Evolutionary conservation across 2,888 invertebrate genomes (phyloP), one percentile per base, ranked within the genome.

Genomic region (Tipula confusa): DNA sequence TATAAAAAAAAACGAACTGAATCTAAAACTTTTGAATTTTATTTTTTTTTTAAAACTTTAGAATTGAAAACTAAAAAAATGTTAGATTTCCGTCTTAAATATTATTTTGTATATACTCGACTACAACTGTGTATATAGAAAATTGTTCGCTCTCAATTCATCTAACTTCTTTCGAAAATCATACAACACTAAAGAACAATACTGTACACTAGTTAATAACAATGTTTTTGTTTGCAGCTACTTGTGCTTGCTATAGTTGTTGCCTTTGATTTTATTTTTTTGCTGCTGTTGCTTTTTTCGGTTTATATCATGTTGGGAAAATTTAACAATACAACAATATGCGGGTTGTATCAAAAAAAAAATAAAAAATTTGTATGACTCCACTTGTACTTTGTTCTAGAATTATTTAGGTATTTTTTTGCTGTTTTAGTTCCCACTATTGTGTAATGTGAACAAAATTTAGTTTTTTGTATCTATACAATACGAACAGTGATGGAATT

Each of bases 101-200:
- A 64, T 64, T 64, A 24, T 64, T 18, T 64, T 64, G 64, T 24
- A 24, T 24, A n/a, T n/a, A n/a, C n/a, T n/a, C n/a, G n/a, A 64
- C 64, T 64, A n/a, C 48, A 2, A 38, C 9, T 43, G n/a, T 43
- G 43, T n/a, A 15, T 64, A 9, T 64, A 13, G 9, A 9, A 64
- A 24, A 64, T 24, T 64, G 24, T 64, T 64, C 33, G 33, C 33
- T 33, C 24, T 24, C 64, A 64, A 80, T 80, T 31, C 80, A 80
- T 80, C 29, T 29, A 80, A 80, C 80, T 80, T 29, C 31, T 80
- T 28, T 29, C 29, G 31, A 80, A 80, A 80, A 29, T 29, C 29
- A n/a, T 29, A 29, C 80, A 31, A 80, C 80, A 80, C 80, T 80
- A 29, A 80, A 80, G 15, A 80, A 80, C 29, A 80, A 80, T 80